Conservation (phyloP, 2,888 invertebrate species). For the Drosophila affinis region DNA sequence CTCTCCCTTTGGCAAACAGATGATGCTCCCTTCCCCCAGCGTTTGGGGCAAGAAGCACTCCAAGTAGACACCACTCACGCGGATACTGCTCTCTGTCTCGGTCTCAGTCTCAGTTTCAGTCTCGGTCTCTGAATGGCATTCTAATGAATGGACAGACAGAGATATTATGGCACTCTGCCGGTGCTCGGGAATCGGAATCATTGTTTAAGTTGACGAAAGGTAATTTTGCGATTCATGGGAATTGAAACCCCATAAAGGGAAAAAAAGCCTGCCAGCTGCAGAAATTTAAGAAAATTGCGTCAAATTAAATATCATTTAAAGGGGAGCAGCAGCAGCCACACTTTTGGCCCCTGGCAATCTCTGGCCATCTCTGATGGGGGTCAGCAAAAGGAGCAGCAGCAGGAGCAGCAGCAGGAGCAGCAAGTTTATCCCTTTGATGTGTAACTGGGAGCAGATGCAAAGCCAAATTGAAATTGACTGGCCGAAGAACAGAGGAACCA, state of each 20-base stretch:
- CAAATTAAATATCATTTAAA: slow-evolving; percentile 8
- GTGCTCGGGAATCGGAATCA: not conserved
- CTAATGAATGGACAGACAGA: slow-evolving; percentile 37
- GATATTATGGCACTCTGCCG: not conserved
- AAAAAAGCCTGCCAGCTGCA: not conserved
- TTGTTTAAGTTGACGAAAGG: not conserved
- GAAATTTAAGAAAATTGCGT: not conserved
- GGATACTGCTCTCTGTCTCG: not conserved
- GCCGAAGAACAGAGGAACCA: slow-evolving; percentile 13
- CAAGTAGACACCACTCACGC: slow-evolving; percentile 1
- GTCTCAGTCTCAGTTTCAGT: no score
- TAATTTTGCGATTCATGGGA: slow-evolving; percentile 5
- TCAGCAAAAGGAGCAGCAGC: slow-evolving; percentile 1
- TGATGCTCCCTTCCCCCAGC: slow-evolving; percentile 2
- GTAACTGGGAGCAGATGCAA: slow-evolving; percentile 23
- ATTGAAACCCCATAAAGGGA: slow-evolving; percentile 4
- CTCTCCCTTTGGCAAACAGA: slow-evolving; percentile 9
- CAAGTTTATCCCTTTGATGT: slow-evolving; percentile 26
- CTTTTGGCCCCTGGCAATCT: slow-evolving; percentile 5
- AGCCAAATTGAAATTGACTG: slow-evolving; percentile 26
- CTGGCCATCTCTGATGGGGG: slow-evolving; percentile 6
- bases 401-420: slow-evolving; percentile 7
- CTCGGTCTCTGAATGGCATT: not conserved
- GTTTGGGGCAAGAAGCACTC: slow-evolving; percentile 6
- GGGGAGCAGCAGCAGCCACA: slow-evolving; percentile 2